Base-by-base conservation (phyloP, 2,113 vertebrate species). In the Spheniscus mendiculus region DNA sequence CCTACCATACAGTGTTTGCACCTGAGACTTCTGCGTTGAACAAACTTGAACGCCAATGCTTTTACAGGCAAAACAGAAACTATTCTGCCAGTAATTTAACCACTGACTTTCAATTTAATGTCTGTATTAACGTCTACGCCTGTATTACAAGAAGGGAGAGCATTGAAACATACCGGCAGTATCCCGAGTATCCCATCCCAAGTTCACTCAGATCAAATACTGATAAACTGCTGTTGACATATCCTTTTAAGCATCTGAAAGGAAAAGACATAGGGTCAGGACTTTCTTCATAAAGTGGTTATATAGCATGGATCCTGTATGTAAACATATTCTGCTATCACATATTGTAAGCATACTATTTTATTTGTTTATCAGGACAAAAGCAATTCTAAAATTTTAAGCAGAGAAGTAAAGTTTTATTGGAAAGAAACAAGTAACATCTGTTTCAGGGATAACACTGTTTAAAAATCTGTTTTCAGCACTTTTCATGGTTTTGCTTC, bases 211-310 rank as follows among this genome's bases (percentile, higher is more conserved):
- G 98, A 94, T 99, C 98, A 97, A 99, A 99, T 55, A 99, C 98
- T 34, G 99, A 99, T 69, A 99, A 97, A 97, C 99, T 99, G 93
- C 99, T 99, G 98, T 99, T 99, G 97, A 99, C 98, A 74, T 99
- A 99, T n/a, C 99, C 99, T 74, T 95, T 98, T 78, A 99, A 98
- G 97, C 99, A 99, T 80, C 99, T 99, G 97, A 67, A 93, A 94
- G 52, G 66, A 91, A 86, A 96, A 94, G 36, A 65, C 50, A 55
- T 0, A 23, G 6, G 36, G 52, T 90, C 53, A 90, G 74, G 40
- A 66, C 30, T 59, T 94, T 16, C 44, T 55, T 71, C 45, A 69
- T 53, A 5, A 73, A 50, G 34, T 11, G 45, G 42, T 36, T n/a
- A 40, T 11, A 44, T 10, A 58, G 69, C 15, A 74, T 20, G 67